Conservation (phyloP, 2,113 vertebrate species). For the Colaptes auratus region DNA sequence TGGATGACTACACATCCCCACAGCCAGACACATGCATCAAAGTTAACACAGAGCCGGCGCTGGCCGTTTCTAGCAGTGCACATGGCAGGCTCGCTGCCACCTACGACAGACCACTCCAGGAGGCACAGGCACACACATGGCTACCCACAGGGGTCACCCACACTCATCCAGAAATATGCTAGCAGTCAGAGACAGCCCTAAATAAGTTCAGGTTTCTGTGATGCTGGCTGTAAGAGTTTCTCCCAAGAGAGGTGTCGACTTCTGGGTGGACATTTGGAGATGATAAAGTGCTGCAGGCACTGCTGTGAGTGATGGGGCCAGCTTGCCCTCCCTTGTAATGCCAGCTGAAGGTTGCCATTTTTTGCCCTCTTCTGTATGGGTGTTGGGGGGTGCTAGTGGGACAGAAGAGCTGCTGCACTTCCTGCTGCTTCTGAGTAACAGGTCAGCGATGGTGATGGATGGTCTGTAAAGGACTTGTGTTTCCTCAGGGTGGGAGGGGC, state of each 20-base stretch:
- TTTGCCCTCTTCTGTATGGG: not conserved
- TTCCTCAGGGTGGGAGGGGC: not conserved
- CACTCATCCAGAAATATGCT: not conserved
- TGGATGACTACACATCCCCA: slow-evolving; percentile 26
- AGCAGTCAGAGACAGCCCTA: not conserved
- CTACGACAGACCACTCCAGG: not conserved
- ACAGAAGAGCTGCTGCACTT: not conserved
- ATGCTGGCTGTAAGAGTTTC: fast-evolving
- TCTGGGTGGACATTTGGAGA: not conserved
- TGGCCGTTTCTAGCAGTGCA: slow-evolving; percentile 29
- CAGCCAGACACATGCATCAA: not conserved
- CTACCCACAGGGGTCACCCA: not conserved
- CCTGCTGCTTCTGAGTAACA: not conserved
- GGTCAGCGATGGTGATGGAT: not conserved
- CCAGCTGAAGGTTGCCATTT: not conserved
- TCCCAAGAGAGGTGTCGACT: not conserved
- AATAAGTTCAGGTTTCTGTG: not conserved
- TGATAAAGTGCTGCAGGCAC: not conserved
- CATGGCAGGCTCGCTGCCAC: fast-evolving
- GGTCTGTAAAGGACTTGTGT: not conserved
- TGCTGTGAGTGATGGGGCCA: not conserved
- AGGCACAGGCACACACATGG: fast-evolving
- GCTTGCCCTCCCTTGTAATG: not conserved
- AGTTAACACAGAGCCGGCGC: not conserved
- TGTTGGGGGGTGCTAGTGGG: not conserved